phyloP scores from a whole-genome alignment of 2,797 vertebrate genomes.

The Pelodytes ibericus region DNA sequence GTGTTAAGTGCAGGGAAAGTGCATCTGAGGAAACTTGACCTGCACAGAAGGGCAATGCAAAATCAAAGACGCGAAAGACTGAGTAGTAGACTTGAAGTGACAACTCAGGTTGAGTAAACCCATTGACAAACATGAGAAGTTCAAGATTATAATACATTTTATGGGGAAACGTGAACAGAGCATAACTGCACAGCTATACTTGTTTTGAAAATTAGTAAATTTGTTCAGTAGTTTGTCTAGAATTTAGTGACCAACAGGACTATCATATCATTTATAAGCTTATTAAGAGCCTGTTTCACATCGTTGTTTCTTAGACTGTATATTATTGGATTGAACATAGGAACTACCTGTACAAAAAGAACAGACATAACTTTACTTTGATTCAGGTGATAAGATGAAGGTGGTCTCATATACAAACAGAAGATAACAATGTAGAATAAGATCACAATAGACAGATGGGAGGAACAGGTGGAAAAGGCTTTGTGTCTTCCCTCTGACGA shows the following conservation, averaged over 20 bases:
- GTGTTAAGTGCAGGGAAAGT: too few relatives aligned
- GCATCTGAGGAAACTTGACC: too few relatives aligned
- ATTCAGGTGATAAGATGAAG: constrained; percentile 1
- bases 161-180: too few relatives aligned
- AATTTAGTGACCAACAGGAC: neutral
- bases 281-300: neutral
- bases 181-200: too few relatives aligned
- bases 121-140: too few relatives aligned
- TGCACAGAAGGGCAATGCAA: too few relatives aligned
- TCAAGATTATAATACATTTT: too few relatives aligned
- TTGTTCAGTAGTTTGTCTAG: neutral
- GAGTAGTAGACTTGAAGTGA: too few relatives aligned
- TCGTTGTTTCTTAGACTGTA: constrained; percentile 10
- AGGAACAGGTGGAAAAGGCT: constrained; percentile 37
- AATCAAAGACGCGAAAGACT: too few relatives aligned
- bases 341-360: constrained; percentile 17
- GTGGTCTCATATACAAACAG: constrained; percentile 10
- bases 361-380: constrained; percentile 15
- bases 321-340: constrained; percentile 23
- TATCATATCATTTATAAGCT: neutral
- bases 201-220: too few relatives aligned
- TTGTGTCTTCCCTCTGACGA: constrained; percentile 7
- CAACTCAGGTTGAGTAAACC: too few relatives aligned
- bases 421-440: constrained; percentile 21
- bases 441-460: constrained; percentile 24